Percentiles rank a stretch among this genome's conserved stretches.
These are phyloP conservation scores for Alauda arvensis DNA, from an alignment of 2,797 vertebrate genomes.

Conservation along the genomic window DNA sequence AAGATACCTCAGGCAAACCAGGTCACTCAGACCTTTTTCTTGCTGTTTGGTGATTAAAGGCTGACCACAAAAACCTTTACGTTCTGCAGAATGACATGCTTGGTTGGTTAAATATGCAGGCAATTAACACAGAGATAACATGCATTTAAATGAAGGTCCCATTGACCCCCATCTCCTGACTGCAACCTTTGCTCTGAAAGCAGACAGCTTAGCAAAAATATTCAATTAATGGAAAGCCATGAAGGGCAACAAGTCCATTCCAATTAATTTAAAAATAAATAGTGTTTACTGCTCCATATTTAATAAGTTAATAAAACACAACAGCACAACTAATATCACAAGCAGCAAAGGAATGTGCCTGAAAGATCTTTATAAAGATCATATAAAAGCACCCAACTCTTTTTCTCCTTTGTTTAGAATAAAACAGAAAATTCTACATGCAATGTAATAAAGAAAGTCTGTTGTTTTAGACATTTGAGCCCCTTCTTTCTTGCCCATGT, in stretches of 20 bases:
- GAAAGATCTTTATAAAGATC: neutral
- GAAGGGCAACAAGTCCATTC: slow-evolving; percentile 29
- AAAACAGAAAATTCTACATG: neutral
- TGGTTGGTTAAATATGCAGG: slow-evolving; percentile 33
- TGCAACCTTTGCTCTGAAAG: slow-evolving; percentile 16
- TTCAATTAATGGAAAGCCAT: slow-evolving; percentile 40
- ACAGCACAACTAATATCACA: neutral
- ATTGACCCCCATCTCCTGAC: slow-evolving; percentile 17
- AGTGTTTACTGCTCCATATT: slow-evolving; percentile 26
- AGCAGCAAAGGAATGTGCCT: neutral
- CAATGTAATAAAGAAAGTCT: neutral
- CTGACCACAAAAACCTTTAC: slow-evolving; percentile 21
- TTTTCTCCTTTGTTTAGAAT: neutral
- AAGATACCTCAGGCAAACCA: slow-evolving; percentile 17
- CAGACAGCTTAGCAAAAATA: slow-evolving; percentile 26
- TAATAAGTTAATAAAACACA: slow-evolving; percentile 43
- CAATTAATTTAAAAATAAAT: slow-evolving; percentile 44
- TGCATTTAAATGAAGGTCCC: slow-evolving; percentile 22
- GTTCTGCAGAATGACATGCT: slow-evolving; percentile 8
- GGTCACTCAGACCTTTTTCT: slow-evolving; percentile 1
- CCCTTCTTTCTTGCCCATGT: neutral
- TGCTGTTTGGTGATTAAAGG: slow-evolving; percentile 37
- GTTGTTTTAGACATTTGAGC: neutral
- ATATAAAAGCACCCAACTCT: neutral
- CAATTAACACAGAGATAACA: slow-evolving; percentile 49